Conservation (phyloP, 2,797 vertebrate species). For the Clarias fuscus region DNA sequence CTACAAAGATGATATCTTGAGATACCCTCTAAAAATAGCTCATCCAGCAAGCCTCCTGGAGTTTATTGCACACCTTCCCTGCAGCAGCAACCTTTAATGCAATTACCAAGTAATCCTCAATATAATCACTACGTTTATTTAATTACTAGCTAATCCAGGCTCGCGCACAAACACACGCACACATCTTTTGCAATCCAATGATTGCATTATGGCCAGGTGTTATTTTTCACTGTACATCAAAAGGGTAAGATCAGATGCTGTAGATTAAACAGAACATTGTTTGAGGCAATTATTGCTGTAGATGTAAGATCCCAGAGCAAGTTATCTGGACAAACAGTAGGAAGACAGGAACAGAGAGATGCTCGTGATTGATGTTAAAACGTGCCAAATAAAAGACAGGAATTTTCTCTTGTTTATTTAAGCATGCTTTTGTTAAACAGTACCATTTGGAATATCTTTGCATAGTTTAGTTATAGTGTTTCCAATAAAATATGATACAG, state of each 20-base stretch:
- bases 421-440: background rate
- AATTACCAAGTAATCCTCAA: background rate
- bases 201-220: slow-evolving; percentile 25
- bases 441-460: background rate
- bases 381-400: background rate
- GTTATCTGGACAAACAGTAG: slow-evolving; percentile 31
- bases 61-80: background rate
- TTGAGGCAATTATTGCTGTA: slow-evolving; percentile 21
- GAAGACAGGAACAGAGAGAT: slow-evolving; percentile 2
- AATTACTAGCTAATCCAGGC: background rate
- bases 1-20: slow-evolving; percentile 52
- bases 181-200: background rate
- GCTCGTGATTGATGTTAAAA: slow-evolving; percentile 1
- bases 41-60: background rate
- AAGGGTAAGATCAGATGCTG: slow-evolving; percentile 46
- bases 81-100: slow-evolving; percentile 18
- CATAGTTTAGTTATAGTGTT: background rate
- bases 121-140: background rate
- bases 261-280: slow-evolving; percentile 1
- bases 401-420: background rate
- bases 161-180: background rate
- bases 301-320: slow-evolving; percentile 28
- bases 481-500: background rate
- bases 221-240: slow-evolving; percentile 42
- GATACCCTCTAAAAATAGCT: slow-evolving; percentile 64